Percentiles rank a stretch among this genome's conserved stretches.
Evolutionary conservation across 1,140 invertebrate genomes (phyloP).

Genomic region (Helicoverpa armigera): DNA sequence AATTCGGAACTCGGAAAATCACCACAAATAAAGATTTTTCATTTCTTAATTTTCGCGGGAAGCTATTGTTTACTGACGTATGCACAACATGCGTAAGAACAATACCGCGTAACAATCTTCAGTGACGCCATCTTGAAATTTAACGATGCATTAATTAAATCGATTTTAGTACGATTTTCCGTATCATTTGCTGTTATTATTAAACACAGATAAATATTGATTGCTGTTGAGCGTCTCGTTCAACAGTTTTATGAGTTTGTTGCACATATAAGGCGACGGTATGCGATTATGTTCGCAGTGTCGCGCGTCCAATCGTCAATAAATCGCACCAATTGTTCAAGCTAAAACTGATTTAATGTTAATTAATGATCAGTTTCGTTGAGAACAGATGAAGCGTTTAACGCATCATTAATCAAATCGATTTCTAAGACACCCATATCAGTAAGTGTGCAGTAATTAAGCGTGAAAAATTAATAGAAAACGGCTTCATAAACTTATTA

Average conservation of each 20-base stretch:
- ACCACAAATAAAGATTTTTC: slow-evolving; percentile 15
- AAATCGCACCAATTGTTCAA: not conserved
- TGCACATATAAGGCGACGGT: slow-evolving; percentile 23
- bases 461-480: not conserved
- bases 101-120: slow-evolving; percentile 25
- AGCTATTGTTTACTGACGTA: slow-evolving; percentile 28
- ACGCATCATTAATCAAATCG: slow-evolving; percentile 3
- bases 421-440: slow-evolving; percentile 7
- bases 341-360: not conserved
- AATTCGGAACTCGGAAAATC: slow-evolving; percentile 9
- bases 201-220: slow-evolving; percentile 40
- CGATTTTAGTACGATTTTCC: slow-evolving; percentile 10
- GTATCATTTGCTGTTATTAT: slow-evolving; percentile 30
- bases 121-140: slow-evolving; percentile 29
- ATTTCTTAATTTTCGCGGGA: slow-evolving; percentile 10
- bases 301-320: slow-evolving; percentile 16
- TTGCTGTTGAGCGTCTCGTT: not conserved
- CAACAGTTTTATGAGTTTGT: slow-evolving; percentile 35
- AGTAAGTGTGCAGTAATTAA: too few species aligned
- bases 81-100: slow-evolving; percentile 16
- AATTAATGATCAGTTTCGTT: not conserved
- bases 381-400: not conserved
- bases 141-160: slow-evolving; percentile 36
- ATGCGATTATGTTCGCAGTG: slow-evolving; percentile 13
- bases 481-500: not conserved